phyloP scores from a whole-genome alignment of 2,113 vertebrate species.

The Parotia lawesii region DNA sequence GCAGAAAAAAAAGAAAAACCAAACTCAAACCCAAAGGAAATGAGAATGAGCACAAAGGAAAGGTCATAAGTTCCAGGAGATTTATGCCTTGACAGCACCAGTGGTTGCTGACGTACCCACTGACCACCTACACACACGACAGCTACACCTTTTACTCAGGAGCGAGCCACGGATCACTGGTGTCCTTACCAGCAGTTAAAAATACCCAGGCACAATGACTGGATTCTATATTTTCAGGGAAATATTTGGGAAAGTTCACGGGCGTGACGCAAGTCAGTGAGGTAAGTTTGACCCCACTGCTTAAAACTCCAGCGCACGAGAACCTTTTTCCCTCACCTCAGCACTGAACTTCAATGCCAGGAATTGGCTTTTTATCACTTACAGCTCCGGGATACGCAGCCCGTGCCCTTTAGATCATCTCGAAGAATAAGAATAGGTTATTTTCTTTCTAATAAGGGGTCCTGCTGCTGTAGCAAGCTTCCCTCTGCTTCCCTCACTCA shows the following conservation, averaged over 20 bases:
- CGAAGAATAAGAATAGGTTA: conserved; percentile 2
- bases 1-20: not conserved
- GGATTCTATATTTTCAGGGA: not conserved
- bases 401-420: conserved; percentile 55
- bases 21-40: not conserved
- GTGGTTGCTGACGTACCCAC: not conserved
- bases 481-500: not conserved
- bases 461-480: conserved; percentile 40
- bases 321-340: not conserved
- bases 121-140: not conserved
- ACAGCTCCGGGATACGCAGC: not conserved
- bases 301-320: not conserved
- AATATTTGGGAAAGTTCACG: not conserved
- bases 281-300: not conserved
- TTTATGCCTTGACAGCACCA: not conserved
- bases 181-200: not conserved
- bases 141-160: not conserved
- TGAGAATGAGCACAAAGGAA: not conserved
- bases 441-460: conserved; percentile 29
- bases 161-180: not conserved
- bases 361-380: not conserved
- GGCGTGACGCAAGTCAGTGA: fast-evolving
- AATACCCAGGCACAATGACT: not conserved
- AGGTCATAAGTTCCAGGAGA: not conserved
- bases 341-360: not conserved